These are phyloP conservation scores for Callorhinus ursinus DNA, from an alignment of 2,113 vertebrate species.

Conservation along the genomic window DNA sequence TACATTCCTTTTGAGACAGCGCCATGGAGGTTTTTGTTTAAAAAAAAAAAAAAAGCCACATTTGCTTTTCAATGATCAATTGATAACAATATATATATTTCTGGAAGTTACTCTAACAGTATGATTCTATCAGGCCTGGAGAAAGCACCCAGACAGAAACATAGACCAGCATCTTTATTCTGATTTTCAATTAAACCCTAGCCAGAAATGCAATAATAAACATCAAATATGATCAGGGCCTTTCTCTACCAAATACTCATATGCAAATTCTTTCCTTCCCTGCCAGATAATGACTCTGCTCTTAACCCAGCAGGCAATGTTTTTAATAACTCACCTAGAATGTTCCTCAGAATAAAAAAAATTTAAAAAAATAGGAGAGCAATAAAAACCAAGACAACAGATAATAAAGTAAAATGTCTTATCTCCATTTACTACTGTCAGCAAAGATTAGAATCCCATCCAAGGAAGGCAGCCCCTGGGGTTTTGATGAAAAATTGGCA, in stretches of 20 bases:
- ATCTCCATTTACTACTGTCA: slow-evolving; percentile 79
- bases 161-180: slow-evolving; percentile 53
- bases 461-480: slow-evolving; percentile 64
- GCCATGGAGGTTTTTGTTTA: not conserved
- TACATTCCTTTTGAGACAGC: not conserved
- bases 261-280: slow-evolving; percentile 65
- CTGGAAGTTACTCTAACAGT: slow-evolving; percentile 18
- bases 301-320: slow-evolving; percentile 74
- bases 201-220: slow-evolving; percentile 63
- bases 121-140: not conserved
- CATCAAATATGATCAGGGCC: slow-evolving; percentile 55
- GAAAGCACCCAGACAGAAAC: slow-evolving; percentile 40
- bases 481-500: slow-evolving; percentile 71
- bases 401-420: slow-evolving; percentile 82
- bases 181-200: slow-evolving; percentile 30
- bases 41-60: not conserved
- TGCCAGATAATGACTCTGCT: slow-evolving; percentile 68
- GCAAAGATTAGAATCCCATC: slow-evolving; percentile 78
- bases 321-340: slow-evolving; percentile 83
- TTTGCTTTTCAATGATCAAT: slow-evolving; percentile 32
- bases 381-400: slow-evolving; percentile 80
- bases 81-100: not conserved
- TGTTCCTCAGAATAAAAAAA: slow-evolving; percentile 74
- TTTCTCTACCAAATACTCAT: slow-evolving; percentile 65
- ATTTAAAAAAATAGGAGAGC: slow-evolving; percentile 67